Evolutionary conservation across 1,140 invertebrate genomes (phyloP).

Genomic region (Lepidurus arcticus): DNA sequence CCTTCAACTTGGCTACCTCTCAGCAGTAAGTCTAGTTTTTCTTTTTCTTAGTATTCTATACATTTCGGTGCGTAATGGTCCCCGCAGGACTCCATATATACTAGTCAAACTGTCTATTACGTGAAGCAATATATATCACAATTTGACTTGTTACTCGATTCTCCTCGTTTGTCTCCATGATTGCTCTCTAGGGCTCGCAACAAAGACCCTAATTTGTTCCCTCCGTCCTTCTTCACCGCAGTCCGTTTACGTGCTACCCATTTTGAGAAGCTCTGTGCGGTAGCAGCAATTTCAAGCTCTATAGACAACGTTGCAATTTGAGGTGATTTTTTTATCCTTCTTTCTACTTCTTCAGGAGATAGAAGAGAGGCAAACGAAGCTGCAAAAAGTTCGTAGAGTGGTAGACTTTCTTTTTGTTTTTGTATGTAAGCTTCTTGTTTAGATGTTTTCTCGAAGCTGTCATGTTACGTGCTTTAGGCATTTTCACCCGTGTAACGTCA

Average conservation of each 20-base stretch:
- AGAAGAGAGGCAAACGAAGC: too few species aligned
- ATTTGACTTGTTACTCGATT: not conserved
- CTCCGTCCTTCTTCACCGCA: not conserved
- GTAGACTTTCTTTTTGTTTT: not conserved
- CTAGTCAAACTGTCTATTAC: too few species aligned
- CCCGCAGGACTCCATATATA: too few species aligned
- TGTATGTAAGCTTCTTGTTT: not conserved
- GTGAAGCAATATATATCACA: too few species aligned
- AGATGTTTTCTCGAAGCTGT: too few species aligned
- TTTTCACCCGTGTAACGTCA: not conserved
- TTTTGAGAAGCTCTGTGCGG: not conserved
- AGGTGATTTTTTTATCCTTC: not conserved
- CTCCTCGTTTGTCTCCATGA: not conserved
- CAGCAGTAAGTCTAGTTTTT: too few species aligned
- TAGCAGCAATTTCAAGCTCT: not conserved
- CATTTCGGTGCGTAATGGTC: too few species aligned
- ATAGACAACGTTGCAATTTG: not conserved
- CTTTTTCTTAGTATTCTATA: too few species aligned
- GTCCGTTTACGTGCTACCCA: not conserved
- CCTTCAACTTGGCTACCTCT: too few species aligned
- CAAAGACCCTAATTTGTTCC: conserved; percentile 4
- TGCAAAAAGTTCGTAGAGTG: too few species aligned
- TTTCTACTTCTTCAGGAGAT: too few species aligned
- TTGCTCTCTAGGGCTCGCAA: not conserved
- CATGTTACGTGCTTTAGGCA: not conserved